phyloP scores from a whole-genome alignment of 2,113 vertebrate genomes.

The Carlito syrichta region DNA sequence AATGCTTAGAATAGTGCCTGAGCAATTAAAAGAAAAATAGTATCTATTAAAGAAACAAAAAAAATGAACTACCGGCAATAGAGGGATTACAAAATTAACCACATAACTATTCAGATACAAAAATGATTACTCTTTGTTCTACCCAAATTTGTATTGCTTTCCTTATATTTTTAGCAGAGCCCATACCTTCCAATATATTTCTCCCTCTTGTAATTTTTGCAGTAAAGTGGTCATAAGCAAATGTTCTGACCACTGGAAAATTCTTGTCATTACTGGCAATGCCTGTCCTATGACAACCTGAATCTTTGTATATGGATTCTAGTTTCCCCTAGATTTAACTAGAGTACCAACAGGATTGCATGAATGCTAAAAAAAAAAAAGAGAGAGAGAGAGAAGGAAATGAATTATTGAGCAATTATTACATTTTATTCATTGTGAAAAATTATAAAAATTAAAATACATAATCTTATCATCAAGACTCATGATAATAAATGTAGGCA shows the following conservation, averaged over 20 bases:
- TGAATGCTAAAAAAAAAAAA: not conserved
- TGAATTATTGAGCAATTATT: not conserved
- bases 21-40: not conserved
- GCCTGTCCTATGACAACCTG: not conserved
- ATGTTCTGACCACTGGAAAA: not conserved
- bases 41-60: not conserved
- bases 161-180: no score
- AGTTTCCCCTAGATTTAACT: not conserved
- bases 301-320: not conserved
- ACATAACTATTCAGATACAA: not conserved
- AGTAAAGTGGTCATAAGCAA: not conserved
- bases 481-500: no score
- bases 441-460: not conserved
- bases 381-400: not conserved
- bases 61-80: not conserved
- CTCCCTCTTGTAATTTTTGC: fast-evolving
- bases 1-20: not conserved
- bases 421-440: not conserved
- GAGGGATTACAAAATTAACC: not conserved
- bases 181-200: not conserved
- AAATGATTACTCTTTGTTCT: not conserved
- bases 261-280: not conserved
- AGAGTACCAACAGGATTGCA: not conserved
- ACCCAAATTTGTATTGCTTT: not conserved
- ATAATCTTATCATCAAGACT: not conserved